phyloP scores from a whole-genome alignment of 92 coral and sea anemone genomes.

The Porites cylindrica region DNA sequence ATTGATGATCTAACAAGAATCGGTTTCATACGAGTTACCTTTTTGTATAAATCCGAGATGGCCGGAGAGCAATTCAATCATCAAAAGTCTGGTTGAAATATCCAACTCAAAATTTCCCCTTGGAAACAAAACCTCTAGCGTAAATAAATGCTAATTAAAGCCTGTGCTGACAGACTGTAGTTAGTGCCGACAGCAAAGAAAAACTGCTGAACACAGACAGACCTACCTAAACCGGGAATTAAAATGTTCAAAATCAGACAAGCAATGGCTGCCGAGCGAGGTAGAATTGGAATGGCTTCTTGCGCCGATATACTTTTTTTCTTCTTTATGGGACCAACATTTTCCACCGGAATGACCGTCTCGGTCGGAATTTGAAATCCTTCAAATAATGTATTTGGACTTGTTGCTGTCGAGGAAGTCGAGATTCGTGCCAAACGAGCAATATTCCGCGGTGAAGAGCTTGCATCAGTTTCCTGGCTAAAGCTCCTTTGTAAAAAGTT shows the following conservation, averaged over 20 bases:
- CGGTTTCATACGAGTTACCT: not conserved
- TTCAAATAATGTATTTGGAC: constrained; percentile 69
- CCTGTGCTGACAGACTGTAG: not conserved
- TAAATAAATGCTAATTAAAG: constrained; percentile 26
- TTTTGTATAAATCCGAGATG: not conserved
- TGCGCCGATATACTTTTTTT: constrained; percentile 45
- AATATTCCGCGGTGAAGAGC: not conserved
- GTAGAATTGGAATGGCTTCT: constrained; percentile 87
- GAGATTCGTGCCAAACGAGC: constrained; percentile 31
- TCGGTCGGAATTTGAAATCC: constrained; percentile 87
- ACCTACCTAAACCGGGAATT: constrained; percentile 93
- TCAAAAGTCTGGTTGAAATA: not conserved
- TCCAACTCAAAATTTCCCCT: not conserved
- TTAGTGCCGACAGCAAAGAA: constrained; percentile 18
- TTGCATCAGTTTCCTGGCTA: constrained; percentile 18
- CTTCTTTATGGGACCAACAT: constrained; percentile 11
- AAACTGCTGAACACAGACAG: constrained; percentile 6
- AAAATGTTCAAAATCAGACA: constrained; percentile 89
- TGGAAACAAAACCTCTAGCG: not conserved
- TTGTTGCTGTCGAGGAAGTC: constrained; percentile 39
- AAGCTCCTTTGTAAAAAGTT: constrained; percentile 47
- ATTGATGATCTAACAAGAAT: not conserved
- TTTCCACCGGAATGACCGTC: constrained; percentile 75
- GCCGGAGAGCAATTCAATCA: no score
- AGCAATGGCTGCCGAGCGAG: constrained; percentile 78